Base-by-base conservation (phyloP, 2,113 vertebrate species). In the Gambusia holbrooki region DNA sequence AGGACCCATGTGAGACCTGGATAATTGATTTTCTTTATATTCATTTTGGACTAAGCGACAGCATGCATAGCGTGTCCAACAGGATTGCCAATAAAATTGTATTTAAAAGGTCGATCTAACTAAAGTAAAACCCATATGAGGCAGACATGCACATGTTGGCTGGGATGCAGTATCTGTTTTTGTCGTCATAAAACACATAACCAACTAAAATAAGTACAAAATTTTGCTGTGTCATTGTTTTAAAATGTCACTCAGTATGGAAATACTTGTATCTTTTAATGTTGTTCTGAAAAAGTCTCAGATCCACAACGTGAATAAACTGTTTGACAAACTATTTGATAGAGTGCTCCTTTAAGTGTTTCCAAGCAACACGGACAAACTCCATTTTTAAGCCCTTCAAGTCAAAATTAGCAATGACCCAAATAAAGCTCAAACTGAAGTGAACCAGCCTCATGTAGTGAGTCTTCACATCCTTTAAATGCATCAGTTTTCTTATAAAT, bases 371-470 rank as follows among this genome's bases (percentile, higher is more conserved):
- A 35, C 29, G 19, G 27, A 75, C 27, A 65, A 54, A 78, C 63
- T 13, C 66, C 67, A 40, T 17, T 73, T 84, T 66, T 60, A 82
- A 91, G 87, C 86, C 83, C 88, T 90, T 85, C 71, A 32, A 66
- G 13, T 76, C n/a, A 64, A 82, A 77, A 63, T 62, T 15, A 58
- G 7, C 65, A 77, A 71, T 74, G 9, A 71, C 33, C 42, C 37
- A 61, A 54, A 37, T 22, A 22, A 42, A 66, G 54, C 8, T 27
- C 25, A 2, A 45, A 37, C 30, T 65, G 8, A 74, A 48, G 17
- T 19, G 4, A 48, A 48, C 45, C 45, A 19, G 45, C 45, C 45
- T 48, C 17, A 48, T 48, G 40, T 4, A 14, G 40, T 15, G 40
- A 42, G 40, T 42, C 17, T 48, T 48, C 17, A 48, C 14, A 19